phyloP scores from a whole-genome alignment of 2,888 invertebrate species.

The Caenorhabditis imperialis region DNA sequence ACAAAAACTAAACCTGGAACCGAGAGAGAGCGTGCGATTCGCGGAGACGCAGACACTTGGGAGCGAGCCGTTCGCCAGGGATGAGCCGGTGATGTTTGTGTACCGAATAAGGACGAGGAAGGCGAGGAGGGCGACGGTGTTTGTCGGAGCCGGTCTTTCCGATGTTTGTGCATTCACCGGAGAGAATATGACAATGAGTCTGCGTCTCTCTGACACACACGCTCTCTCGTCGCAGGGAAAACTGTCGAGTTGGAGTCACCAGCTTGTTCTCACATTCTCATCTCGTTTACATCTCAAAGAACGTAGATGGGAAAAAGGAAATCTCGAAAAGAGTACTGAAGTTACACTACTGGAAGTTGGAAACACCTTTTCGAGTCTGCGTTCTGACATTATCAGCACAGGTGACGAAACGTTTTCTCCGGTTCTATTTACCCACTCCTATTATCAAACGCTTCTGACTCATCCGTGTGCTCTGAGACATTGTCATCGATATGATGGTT shows the following conservation, averaged over 20 bases:
- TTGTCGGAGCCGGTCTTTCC: constrained; percentile 42
- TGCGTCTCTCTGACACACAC: constrained; percentile 11
- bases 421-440: too few relatives aligned
- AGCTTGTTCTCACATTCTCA: too few relatives aligned
- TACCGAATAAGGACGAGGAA: constrained; percentile 53
- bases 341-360: too few relatives aligned
- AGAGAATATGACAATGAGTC: constrained; percentile 41
- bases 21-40: constrained; percentile 8
- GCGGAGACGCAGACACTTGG: constrained; percentile 17
- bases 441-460: too few relatives aligned
- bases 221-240: constrained; percentile 8
- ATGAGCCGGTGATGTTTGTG: constrained; percentile 50
- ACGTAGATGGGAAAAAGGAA: too few relatives aligned
- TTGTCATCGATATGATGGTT: too few relatives aligned
- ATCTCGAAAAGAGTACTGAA: too few relatives aligned
- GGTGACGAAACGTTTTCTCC: too few relatives aligned
- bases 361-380: too few relatives aligned
- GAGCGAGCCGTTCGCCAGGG: constrained; percentile 26
- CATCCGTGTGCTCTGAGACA: too few relatives aligned
- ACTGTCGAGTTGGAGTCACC: constrained; percentile 22
- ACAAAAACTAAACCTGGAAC: constrained; percentile 15
- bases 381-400: too few relatives aligned
- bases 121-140: constrained; percentile 26
- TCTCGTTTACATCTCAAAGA: too few relatives aligned
- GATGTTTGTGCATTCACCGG: constrained; percentile 23